Evolutionary conservation across 2,113 vertebrate species (phyloP).

Genomic region (Azemiops feae): DNA sequence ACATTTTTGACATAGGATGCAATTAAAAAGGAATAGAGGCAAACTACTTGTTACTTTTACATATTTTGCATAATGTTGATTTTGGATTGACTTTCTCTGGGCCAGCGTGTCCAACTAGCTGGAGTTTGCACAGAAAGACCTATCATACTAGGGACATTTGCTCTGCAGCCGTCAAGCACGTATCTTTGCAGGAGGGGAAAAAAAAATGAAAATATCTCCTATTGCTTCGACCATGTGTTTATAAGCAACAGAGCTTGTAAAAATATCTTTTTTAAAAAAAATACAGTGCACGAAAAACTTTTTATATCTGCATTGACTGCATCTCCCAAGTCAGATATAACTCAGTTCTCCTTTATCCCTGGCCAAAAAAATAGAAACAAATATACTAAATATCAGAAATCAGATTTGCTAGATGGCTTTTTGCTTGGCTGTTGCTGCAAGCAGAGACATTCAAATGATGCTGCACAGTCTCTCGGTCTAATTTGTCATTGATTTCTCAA

Average conservation of each 20-base stretch:
- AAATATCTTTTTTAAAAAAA: not conserved
- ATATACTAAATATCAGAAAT: not conserved
- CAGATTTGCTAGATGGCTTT: not conserved
- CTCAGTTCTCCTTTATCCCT: not conserved
- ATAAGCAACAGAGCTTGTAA: slow-evolving; percentile 3
- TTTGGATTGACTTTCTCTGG: not conserved
- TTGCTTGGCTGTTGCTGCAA: not conserved
- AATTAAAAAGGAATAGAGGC: slow-evolving; percentile 41
- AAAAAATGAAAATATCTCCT: not conserved
- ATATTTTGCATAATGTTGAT: slow-evolving; percentile 44
- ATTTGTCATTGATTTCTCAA: not conserved
- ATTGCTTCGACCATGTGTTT: not conserved
- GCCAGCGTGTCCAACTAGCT: not conserved
- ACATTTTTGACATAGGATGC: not conserved
- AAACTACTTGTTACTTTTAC: slow-evolving; percentile 37
- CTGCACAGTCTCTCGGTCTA: not conserved
- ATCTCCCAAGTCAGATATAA: not conserved
- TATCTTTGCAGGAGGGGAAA: not conserved
- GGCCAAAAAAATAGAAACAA: not conserved
- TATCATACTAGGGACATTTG: not conserved
- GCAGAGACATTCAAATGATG: not conserved
- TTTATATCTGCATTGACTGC: not conserved
- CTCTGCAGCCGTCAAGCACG: not conserved
- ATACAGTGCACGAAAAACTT: not conserved
- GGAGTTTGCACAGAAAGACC: not conserved